Base-by-base conservation (phyloP, 2,797 vertebrate genomes). In the Scolopax rusticola region DNA sequence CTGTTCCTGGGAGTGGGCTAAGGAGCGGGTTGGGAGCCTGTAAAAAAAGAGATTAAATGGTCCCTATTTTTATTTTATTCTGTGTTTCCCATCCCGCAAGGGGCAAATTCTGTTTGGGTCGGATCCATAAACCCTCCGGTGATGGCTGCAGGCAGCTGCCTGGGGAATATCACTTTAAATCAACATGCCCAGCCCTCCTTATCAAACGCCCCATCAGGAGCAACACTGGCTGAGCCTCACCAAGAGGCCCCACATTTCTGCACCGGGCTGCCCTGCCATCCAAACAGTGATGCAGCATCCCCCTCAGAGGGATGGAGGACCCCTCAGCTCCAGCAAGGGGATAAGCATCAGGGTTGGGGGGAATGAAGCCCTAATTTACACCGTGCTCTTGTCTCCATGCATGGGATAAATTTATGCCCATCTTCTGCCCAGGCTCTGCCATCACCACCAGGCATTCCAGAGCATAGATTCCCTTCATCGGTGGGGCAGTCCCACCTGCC, bases 291-390 rank as follows among this genome's bases (percentile, higher is more conserved):
- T 30, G 41, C 12, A 24, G 45, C 16, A 40, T 11, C 60, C 54
- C 47, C 59, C 11, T 3, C 45, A 3, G 17, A 28, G 36, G 47
- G 7, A 24, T 6, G 3, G 12, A 15, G 5, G 18, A 32, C 8
- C 15, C 40, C 36, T 33, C 12, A 60, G 1, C 12, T 24, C 83
- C 0, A 0, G 2, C 1, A 2, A 60, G 36, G 14, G 7, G 24
- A 33, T 25, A 7, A 59, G 41, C 16, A 28, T 15, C 32, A 12
- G 16, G 15, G 9, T 11, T 48, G 60, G 1, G 51, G 73, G 57
- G 1, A 41, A 2, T 3, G 2, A 68, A 78, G 2, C 53, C 81
- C 10, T 7, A 6, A 21, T 64, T 75, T 18, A 9, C 60, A 21
- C 59, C 13, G 57, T 18, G 27, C 36, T 40, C 45, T 77, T 9